phyloP scores from a whole-genome alignment of 1,140 invertebrate genomes.

The Drosophila dunni region DNA sequence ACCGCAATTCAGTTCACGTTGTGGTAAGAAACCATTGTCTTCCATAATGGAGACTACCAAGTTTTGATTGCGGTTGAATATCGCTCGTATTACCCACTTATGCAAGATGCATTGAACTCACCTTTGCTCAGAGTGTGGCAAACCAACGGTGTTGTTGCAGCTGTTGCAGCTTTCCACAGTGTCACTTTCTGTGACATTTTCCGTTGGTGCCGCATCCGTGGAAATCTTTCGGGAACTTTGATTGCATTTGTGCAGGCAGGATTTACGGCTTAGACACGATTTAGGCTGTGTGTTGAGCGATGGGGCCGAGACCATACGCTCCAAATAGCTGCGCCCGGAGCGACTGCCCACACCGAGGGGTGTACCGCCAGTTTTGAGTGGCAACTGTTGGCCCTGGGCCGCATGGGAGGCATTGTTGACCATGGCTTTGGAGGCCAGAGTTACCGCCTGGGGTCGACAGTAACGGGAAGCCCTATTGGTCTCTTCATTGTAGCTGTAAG shows the following conservation, averaged over 20 bases:
- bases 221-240: slow-evolving; percentile 36
- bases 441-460: slow-evolving; percentile 81
- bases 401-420: slow-evolving; percentile 77
- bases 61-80: slow-evolving; percentile 24
- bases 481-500: slow-evolving; percentile 81
- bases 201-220: slow-evolving; percentile 43
- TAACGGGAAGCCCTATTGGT: slow-evolving; percentile 76
- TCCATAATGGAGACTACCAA: slow-evolving; percentile 40
- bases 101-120: slow-evolving; percentile 49
- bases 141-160: slow-evolving; percentile 21
- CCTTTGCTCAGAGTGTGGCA: slow-evolving; percentile 64
- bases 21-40: slow-evolving; percentile 45
- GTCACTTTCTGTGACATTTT: slow-evolving; percentile 23
- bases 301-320: slow-evolving; percentile 77
- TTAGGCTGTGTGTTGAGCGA: slow-evolving; percentile 66
- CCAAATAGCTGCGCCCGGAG: slow-evolving; percentile 71
- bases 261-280: slow-evolving; percentile 80
- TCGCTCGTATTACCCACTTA: slow-evolving; percentile 51
- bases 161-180: slow-evolving; percentile 42
- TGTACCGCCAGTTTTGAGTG: slow-evolving; percentile 57
- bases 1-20: slow-evolving; percentile 68
- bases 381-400: slow-evolving; percentile 54
- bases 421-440: slow-evolving; percentile 82
- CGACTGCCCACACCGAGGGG: slow-evolving; percentile 69
- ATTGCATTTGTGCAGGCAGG: slow-evolving; percentile 71